Base-by-base conservation (phyloP, 2,113 vertebrate genomes). In the Stercorarius parasiticus region DNA sequence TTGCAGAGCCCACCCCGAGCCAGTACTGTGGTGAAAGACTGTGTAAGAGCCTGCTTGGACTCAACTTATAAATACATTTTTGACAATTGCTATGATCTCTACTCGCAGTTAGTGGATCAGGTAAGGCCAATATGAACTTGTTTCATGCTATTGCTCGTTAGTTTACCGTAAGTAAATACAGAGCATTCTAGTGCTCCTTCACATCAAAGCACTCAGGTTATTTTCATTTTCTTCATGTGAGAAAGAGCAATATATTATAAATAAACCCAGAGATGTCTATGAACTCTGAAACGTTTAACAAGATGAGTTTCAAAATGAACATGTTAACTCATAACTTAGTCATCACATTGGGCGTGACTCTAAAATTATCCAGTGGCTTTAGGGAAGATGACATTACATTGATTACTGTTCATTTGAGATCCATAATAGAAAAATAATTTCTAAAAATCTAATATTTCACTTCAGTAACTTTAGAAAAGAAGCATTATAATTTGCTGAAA, bases 51-150 rank as follows among this genome's bases (percentile, higher is more conserved):
- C 2, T 99, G 99, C 80, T 97, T 99, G 93, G 99, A 99, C 94
- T 99, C 99, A 22, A 99, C 99, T 0, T 99, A 99, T 88, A 99
- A 98, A 97, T 99, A 99, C 95, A 99, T 99, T 93, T 99, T 99
- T 96, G 99, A 99, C 95, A 99, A 99, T 94, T 99, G 99, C 97
- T 98, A 99, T 50, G 99, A 99, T 58, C 98, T 99, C 18, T 99
- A 99, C 95, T 98, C 98, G 79, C 99, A 99, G n/a, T 97, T 99
- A 74, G 97, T 99, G 61, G 99, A 99, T 94, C 99, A 99, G 99
- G 99, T 99, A 98, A 98, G 97, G 69, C 30, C 18, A 47, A 61
- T 47, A 32, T 70, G 18, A 50, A 42, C 34, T 52, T 62, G 12
- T 30, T 82, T 43, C 12, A 11, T 56, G 34, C 9, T 53, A 5